Conservation (phyloP, 2,888 invertebrate genomes). For the Athalia rosae region DNA sequence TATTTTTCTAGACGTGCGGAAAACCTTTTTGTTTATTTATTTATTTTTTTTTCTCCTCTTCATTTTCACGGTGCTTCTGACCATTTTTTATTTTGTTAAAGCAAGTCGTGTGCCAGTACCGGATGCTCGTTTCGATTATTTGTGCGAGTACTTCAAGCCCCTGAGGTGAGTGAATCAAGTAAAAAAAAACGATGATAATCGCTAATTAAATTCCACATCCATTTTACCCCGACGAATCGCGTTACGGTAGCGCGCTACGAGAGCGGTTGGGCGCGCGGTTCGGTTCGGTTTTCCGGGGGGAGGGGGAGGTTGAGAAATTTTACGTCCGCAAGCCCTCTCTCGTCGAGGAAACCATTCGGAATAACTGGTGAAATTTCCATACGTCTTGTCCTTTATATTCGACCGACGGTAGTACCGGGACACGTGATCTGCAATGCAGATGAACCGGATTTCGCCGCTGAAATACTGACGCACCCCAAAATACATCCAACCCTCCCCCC, state of each 20-base stretch:
- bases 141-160: slow-evolving; percentile 96
- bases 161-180: slow-evolving; percentile 80
- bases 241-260: no score
- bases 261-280: no score
- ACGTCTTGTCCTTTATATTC: slow-evolving; percentile 69
- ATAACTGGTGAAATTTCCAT: slow-evolving; percentile 70
- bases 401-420: slow-evolving; percentile 53
- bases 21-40: not conserved
- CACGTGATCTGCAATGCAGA: slow-evolving; percentile 72
- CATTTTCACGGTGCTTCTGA: slow-evolving; percentile 32
- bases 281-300: no score
- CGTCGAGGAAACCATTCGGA: slow-evolving; percentile 69
- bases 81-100: slow-evolving; percentile 64
- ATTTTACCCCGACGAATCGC: no score
- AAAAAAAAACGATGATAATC: no score
- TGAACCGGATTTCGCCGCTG: slow-evolving; percentile 58
- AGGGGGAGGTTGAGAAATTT: slow-evolving; percentile 11
- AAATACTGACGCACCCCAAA: slow-evolving; percentile 54
- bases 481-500: not conserved
- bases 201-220: no score
- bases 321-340: slow-evolving; percentile 52
- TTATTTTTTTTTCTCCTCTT: no score
- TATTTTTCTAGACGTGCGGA: not conserved
- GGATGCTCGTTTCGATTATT: slow-evolving; percentile 93
- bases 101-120: slow-evolving; percentile 98